These are phyloP conservation scores for Balanococcus diminutus DNA, from an alignment of 2,888 invertebrate genomes.

Conservation along the genomic window DNA sequence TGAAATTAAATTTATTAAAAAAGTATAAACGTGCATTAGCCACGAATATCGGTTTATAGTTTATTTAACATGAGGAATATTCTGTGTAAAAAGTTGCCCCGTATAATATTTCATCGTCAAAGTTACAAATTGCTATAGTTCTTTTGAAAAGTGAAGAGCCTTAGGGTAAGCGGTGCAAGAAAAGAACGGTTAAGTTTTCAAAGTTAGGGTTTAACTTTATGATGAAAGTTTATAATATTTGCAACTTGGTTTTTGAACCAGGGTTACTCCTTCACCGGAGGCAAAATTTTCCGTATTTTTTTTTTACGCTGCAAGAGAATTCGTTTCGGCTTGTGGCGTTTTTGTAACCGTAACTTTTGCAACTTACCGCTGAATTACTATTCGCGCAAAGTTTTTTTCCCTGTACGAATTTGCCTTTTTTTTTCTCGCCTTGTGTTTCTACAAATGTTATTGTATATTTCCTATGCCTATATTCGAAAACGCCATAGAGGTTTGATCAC, in stretches of 20 bases:
- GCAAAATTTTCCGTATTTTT: constrained; percentile 38
- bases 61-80: constrained; percentile 37
- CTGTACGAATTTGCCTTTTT: constrained; percentile 9
- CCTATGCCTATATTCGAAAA: background rate
- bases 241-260: constrained; percentile 37
- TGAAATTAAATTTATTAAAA: constrained; percentile 25
- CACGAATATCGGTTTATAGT: constrained; percentile 18
- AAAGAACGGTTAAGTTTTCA: constrained; percentile 35
- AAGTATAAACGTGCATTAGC: constrained; percentile 24
- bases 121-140: constrained; percentile 38
- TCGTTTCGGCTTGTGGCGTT: constrained; percentile 26
- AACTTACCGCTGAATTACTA: constrained; percentile 38
- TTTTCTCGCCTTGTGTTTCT: constrained; percentile 33
- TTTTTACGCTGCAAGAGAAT: constrained; percentile 18
- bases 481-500: background rate
- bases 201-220: constrained; percentile 40
- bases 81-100: constrained; percentile 16
- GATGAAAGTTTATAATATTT: constrained; percentile 42
- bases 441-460: constrained; percentile 5
- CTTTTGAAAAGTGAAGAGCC: constrained; percentile 40
- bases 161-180: constrained; percentile 42
- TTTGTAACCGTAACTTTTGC: constrained; percentile 32
- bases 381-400: constrained; percentile 29
- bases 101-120: constrained; percentile 42
- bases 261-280: constrained; percentile 40